These are phyloP conservation scores for Phrynosoma platyrhinos DNA, from an alignment of 2,113 vertebrate genomes.

Conservation along the genomic window DNA sequence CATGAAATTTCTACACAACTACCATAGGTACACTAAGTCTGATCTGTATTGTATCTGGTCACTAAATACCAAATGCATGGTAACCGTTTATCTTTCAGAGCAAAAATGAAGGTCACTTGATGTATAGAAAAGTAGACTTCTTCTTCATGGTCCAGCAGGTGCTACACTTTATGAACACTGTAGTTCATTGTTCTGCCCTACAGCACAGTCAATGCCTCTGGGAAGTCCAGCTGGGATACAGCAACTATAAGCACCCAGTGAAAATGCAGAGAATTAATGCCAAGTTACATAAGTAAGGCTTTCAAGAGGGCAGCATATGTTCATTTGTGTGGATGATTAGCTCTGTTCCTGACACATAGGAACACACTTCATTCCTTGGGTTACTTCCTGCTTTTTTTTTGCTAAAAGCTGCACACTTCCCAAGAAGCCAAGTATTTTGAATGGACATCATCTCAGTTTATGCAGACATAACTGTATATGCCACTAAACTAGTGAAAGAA, in stretches of 20 bases:
- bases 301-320: not conserved
- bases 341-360: not conserved
- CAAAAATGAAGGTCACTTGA: constrained; percentile 29
- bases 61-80: not conserved
- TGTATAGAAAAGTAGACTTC: constrained; percentile 40
- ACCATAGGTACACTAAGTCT: not conserved
- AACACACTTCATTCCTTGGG: not conserved
- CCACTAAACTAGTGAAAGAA: not conserved
- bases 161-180: not conserved
- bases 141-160: constrained; percentile 46
- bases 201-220: constrained; percentile 42
- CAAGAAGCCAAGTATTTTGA: not conserved
- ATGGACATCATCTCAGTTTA: not conserved
- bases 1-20: not conserved
- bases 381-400: not conserved
- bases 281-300: constrained; percentile 2
- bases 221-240: not conserved
- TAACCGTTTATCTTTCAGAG: not conserved
- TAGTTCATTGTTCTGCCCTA: constrained; percentile 42
- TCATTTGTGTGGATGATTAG: constrained; percentile 1
- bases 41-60: not conserved
- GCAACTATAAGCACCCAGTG: not conserved
- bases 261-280: not conserved
- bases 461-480: not conserved
- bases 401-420: not conserved